phyloP scores from a whole-genome alignment of 2,888 invertebrate species.

The Dendrolimus houi region DNA sequence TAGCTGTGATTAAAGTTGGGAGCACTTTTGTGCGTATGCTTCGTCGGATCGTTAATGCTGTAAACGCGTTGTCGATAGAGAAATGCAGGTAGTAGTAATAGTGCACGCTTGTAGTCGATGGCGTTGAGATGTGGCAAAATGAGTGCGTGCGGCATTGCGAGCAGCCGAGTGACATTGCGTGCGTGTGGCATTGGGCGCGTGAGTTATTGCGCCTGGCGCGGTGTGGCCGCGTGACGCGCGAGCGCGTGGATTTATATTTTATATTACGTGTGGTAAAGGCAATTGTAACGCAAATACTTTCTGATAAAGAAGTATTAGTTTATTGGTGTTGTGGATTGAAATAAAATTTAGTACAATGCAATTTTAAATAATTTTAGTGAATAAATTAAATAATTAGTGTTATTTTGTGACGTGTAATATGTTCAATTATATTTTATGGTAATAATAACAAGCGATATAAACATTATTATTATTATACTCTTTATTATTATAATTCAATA shows the following conservation, averaged over 20 bases:
- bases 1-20: slow-evolving; percentile 70
- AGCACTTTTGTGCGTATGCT: slow-evolving; percentile 67
- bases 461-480: slow-evolving; percentile 56
- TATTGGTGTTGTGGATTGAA: slow-evolving; percentile 55
- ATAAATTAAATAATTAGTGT: slow-evolving; percentile 30
- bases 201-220: too few relatives aligned
- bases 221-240: too few relatives aligned
- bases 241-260: slow-evolving; percentile 11
- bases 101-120: slow-evolving; percentile 32
- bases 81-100: slow-evolving; percentile 23
- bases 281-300: slow-evolving; percentile 47
- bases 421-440: slow-evolving; percentile 43
- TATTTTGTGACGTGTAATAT: slow-evolving; percentile 45
- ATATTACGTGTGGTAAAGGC: slow-evolving; percentile 25
- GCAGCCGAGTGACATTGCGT: too few relatives aligned
- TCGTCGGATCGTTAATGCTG: slow-evolving; percentile 37
- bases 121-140: neutral
- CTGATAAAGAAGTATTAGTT: slow-evolving; percentile 36
- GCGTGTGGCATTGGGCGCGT: too few relatives aligned
- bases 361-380: slow-evolving; percentile 44
- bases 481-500: slow-evolving; percentile 49
- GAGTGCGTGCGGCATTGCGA: too few relatives aligned
- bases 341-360: slow-evolving; percentile 62
- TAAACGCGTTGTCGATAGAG: neutral
- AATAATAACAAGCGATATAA: slow-evolving; percentile 38